Evolutionary conservation across 2,888 invertebrate species (phyloP), one percentile per base, ranked within the genome.

Genomic region (Drosophila conformis): DNA sequence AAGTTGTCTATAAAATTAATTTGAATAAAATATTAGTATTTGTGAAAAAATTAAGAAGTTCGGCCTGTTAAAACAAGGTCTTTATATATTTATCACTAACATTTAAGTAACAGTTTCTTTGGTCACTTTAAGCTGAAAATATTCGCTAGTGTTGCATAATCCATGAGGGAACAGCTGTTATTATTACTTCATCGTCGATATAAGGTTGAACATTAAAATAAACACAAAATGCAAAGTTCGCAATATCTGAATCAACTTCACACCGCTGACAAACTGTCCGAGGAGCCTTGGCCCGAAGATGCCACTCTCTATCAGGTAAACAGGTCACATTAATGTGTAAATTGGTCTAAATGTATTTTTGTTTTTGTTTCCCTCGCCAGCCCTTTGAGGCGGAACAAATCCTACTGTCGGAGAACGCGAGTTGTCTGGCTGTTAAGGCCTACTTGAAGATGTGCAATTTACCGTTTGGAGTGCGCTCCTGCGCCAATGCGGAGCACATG

Each of bases 401-500:
- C 75, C 94, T 99, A 36, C 93, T 99, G 56, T 97, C 98, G 4
- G 99, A 99, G 92, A 97, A 97, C 93, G 98, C 99, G 15, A 98
- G 97, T 91, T 98, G 98, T 88, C 94, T 99, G 25, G 97, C 98
- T 3, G 98, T 98, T 0, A 98, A 98, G 92, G 97, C 98, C 0
- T 99, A 97, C 91, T 94, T 99, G 29, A 97, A 97, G 93, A 99
- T 99, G 97, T 97, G 97, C 91, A 95, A 96, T 64, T 94, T 99
- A 0, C 95, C 96, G 0, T 98, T 96, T 92, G 94, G 95, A 84
- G 95, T 98, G 7, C 97, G 97, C 80, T 96, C 96, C 86, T 94
- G 96, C 76, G 95, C 96, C 87, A 99, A 99, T 94, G 99, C 99
- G 0, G 98, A 99, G 91, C 97, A 97, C 91, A 99, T 99, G 97